Conservation (phyloP, 2,888 invertebrate genomes). For the Lysandra coridon region DNA sequence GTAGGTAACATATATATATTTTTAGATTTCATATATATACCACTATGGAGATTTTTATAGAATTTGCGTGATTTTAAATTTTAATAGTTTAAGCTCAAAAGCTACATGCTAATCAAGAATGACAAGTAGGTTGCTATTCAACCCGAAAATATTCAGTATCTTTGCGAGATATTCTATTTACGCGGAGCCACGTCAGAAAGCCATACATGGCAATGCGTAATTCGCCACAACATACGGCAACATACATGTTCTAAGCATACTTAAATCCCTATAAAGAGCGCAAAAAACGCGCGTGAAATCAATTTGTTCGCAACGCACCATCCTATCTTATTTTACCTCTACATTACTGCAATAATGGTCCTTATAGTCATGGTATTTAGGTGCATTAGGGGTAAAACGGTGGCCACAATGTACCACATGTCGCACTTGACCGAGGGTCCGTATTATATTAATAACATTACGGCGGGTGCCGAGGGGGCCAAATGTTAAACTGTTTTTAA, state of each 20-base stretch:
- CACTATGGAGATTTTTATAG: no score
- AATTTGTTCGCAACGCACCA: conserved; percentile 51
- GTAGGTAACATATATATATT: no score
- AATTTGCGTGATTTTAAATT: no score
- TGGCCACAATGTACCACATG: conserved; percentile 61
- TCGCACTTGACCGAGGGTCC: conserved; percentile 66
- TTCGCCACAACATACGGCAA: conserved; percentile 19
- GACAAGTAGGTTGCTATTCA: background rate
- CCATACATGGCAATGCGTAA: background rate
- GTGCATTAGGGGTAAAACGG: background rate
- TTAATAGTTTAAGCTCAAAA: no score
- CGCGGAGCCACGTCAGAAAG: background rate
- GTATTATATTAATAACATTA: conserved; percentile 63
- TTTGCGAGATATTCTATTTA: background rate
- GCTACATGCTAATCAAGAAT: no score
- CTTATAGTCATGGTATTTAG: background rate
- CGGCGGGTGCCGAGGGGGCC: conserved; percentile 59
- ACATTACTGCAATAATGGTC: background rate
- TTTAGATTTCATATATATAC: no score
- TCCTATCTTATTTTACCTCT: background rate
- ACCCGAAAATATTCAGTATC: background rate
- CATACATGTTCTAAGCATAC: background rate
- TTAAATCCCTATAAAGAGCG: conserved; percentile 36
- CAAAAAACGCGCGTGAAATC: conserved; percentile 52
- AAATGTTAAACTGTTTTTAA: conserved; percentile 77